Conservation (phyloP, 2,797 vertebrate genomes). For the Schizopygopsis malacanthus region DNA sequence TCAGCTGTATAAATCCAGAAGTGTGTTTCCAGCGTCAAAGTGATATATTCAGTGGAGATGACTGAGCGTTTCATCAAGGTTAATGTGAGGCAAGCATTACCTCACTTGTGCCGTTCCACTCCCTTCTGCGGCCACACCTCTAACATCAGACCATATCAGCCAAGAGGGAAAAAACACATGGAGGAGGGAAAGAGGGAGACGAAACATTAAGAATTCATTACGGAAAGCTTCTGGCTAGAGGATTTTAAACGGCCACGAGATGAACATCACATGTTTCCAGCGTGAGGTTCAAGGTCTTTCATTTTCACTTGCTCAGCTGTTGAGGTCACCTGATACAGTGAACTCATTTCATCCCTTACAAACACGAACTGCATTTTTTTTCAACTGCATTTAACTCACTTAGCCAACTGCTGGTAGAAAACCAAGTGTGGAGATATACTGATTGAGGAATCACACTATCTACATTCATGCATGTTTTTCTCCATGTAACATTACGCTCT, state of each 20-base stretch:
- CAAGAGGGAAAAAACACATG: conserved; percentile 38
- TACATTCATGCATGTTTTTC: background rate
- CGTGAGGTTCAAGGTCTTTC: conserved; percentile 33
- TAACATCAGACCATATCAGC: conserved; percentile 75
- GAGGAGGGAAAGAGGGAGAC: conserved; percentile 59
- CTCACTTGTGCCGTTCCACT: conserved; percentile 48
- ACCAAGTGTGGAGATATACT: background rate
- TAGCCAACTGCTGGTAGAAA: background rate
- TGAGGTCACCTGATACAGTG: conserved; percentile 16
- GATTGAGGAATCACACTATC: background rate
- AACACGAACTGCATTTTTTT: conserved; percentile 1
- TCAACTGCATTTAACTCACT: background rate
- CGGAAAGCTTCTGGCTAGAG: background rate
- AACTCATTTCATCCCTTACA: background rate
- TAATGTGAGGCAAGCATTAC: conserved; percentile 17
- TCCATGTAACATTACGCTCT: background rate
- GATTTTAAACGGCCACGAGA: background rate
- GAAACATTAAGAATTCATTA: conserved; percentile 5
- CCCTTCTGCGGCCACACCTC: conserved; percentile 67
- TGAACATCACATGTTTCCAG: conserved; percentile 50
- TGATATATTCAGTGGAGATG: background rate
- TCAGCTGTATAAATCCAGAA: conserved; percentile 17
- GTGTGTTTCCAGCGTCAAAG: conserved; percentile 25
- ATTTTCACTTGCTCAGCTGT: conserved; percentile 27
- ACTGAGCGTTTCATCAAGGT: conserved; percentile 12